phyloP scores from a whole-genome alignment of 2,888 invertebrate species.

The Mechanitis mazaeus region DNA sequence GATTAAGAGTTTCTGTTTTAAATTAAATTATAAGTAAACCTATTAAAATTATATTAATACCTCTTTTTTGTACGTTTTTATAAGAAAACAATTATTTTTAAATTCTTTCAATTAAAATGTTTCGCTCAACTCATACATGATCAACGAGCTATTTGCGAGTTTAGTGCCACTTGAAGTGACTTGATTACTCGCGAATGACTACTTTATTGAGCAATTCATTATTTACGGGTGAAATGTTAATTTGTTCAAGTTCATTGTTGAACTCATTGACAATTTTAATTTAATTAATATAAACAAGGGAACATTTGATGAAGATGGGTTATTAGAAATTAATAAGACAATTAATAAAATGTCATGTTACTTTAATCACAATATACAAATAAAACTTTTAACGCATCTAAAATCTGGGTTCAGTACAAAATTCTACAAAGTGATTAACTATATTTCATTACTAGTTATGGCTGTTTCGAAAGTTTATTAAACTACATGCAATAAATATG shows the following conservation, averaged over 20 bases:
- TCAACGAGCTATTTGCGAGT: constrained; percentile 53
- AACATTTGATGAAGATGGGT: constrained; percentile 38
- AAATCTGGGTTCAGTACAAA: constrained; percentile 52
- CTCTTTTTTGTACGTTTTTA: too few relatives aligned
- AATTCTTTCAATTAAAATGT: constrained; percentile 2
- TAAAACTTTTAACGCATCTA: constrained; percentile 35
- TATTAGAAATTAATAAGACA: constrained; percentile 25
- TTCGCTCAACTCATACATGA: constrained; percentile 23
- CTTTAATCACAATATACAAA: constrained; percentile 54
- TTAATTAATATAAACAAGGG: constrained; percentile 35
- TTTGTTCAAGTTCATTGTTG: constrained; percentile 10
- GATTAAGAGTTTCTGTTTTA: neutral
- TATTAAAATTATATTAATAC: neutral
- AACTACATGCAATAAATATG: constrained; percentile 58
- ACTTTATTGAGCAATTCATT: constrained; percentile 47
- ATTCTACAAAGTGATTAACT: constrained; percentile 42
- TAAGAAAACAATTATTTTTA: too few relatives aligned
- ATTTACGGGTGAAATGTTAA: constrained; percentile 14
- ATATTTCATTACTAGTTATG: constrained; percentile 17
- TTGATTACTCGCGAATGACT: constrained; percentile 53
- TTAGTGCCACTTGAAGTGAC: constrained; percentile 51
- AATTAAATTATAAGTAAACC: neutral
- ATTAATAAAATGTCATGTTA: constrained; percentile 46
- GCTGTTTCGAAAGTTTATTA: constrained; percentile 28
- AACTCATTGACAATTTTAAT: constrained; percentile 6